Evolutionary conservation across 2,888 invertebrate species (phyloP).

Genomic region (Amphipoea lucens): DNA sequence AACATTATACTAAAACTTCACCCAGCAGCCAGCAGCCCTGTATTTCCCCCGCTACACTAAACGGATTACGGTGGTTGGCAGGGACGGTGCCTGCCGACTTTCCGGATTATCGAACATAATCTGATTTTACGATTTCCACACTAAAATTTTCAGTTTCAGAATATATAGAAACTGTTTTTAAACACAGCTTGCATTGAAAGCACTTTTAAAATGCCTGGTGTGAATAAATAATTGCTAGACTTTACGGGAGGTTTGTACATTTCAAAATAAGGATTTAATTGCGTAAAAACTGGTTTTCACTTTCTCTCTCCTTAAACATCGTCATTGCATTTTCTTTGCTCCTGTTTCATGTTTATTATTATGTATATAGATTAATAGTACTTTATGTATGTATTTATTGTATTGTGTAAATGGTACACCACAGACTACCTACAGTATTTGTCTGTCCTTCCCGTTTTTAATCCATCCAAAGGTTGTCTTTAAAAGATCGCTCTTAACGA

Average conservation of each 20-base stretch:
- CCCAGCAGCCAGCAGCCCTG: conserved; percentile 38
- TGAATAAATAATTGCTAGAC: background rate
- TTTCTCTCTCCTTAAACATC: no score
- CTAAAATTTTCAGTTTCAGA: conserved; percentile 2
- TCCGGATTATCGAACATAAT: conserved; percentile 44
- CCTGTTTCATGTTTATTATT: no score
- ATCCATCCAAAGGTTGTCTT: no score
- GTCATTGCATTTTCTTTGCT: no score
- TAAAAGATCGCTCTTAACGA: no score
- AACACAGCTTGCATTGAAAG: background rate
- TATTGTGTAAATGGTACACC: no score
- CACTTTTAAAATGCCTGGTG: background rate
- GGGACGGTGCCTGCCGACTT: conserved; percentile 21
- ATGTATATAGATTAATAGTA: no score
- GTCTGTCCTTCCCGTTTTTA: no score
- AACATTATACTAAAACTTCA: background rate
- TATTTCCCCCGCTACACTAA: conserved; percentile 11
- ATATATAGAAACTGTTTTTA: conserved; percentile 32
- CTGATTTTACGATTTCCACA: conserved; percentile 38
- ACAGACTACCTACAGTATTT: no score
- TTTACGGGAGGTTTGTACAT: background rate
- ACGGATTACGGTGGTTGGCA: conserved; percentile 28
- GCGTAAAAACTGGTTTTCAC: background rate
- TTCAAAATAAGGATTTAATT: background rate
- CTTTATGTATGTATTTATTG: no score